A percentile compares a stretch with the other conserved stretches of the same genome.
phyloP scores from a whole-genome alignment of 1,140 invertebrate genomes.

The Euura lappo region DNA sequence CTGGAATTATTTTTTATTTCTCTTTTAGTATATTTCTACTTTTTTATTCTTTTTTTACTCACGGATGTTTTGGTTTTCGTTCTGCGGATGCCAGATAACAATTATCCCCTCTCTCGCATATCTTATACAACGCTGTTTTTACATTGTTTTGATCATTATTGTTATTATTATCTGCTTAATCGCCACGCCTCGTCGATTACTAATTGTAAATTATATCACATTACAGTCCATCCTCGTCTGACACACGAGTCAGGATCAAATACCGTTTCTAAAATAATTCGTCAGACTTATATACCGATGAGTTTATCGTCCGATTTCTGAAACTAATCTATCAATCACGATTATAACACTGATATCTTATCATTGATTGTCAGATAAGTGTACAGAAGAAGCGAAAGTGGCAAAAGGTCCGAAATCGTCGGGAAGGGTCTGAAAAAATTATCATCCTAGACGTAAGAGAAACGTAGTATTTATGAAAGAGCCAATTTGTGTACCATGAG shows the following conservation, averaged over 20 bases:
- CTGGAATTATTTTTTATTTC: neutral
- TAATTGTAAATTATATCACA: neutral
- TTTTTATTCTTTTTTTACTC: neutral
- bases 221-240: neutral
- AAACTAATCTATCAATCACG: no score
- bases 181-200: neutral
- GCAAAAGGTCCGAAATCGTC: no score
- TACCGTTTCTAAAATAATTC: neutral
- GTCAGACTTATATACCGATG: neutral
- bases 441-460: no score
- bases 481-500: no score
- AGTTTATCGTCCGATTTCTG: no score
- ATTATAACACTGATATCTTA: no score
- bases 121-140: neutral
- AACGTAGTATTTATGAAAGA: no score
- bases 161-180: neutral
- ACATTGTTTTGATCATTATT: neutral
- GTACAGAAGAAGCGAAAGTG: no score
- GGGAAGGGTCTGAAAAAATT: no score
- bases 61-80: neutral
- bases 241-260: neutral
- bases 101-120: no score
- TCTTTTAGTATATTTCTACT: neutral
- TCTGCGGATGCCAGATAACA: neutral
- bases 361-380: no score